Conservation (phyloP, 2,113 vertebrate species). For the Oryzias melastigma region DNA sequence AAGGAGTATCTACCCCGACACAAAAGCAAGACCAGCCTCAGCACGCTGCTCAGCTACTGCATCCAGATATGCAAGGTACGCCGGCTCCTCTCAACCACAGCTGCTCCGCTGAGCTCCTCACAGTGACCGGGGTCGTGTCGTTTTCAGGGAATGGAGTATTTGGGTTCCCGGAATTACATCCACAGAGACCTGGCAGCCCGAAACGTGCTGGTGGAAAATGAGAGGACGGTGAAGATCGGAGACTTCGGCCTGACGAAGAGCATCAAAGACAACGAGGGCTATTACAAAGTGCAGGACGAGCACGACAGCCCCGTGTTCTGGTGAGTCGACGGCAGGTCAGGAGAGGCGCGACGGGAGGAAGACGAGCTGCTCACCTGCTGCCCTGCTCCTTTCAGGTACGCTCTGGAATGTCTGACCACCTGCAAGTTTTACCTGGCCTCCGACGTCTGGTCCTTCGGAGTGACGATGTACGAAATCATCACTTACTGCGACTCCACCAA, state of each 20-base stretch:
- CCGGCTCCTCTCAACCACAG: not conserved
- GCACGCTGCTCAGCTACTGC: conserved; percentile 86
- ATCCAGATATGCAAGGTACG: conserved; percentile 93
- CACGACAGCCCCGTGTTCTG: conserved; percentile 95
- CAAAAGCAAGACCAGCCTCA: conserved; percentile 83
- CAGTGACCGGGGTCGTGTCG: not conserved
- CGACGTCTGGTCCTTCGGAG: conserved; percentile 96
- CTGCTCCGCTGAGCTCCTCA: not conserved
- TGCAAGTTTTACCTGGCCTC: conserved; percentile 96
- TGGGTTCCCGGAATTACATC: conserved; percentile 91
- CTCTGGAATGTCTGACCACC: conserved; percentile 90
- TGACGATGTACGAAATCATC: conserved; percentile 92
- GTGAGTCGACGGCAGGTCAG: conserved; percentile 62
- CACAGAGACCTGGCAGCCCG: conserved; percentile 94
- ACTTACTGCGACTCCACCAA: conserved; percentile 88
- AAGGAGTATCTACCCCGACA: conserved; percentile 94
- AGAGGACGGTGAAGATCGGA: conserved; percentile 93
- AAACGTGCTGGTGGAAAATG: conserved; percentile 94
- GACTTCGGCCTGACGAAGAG: conserved; percentile 97
- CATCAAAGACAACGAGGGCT: conserved; percentile 93
- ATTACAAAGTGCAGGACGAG: conserved; percentile 95
- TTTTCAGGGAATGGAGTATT: conserved; percentile 91
- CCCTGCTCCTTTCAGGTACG: conserved; percentile 82
- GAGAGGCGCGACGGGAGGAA: not conserved
- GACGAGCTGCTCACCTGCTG: not conserved